These are phyloP conservation scores for Centropus bengalensis DNA, from an alignment of 2,113 vertebrate species.

Conservation along the genomic window DNA sequence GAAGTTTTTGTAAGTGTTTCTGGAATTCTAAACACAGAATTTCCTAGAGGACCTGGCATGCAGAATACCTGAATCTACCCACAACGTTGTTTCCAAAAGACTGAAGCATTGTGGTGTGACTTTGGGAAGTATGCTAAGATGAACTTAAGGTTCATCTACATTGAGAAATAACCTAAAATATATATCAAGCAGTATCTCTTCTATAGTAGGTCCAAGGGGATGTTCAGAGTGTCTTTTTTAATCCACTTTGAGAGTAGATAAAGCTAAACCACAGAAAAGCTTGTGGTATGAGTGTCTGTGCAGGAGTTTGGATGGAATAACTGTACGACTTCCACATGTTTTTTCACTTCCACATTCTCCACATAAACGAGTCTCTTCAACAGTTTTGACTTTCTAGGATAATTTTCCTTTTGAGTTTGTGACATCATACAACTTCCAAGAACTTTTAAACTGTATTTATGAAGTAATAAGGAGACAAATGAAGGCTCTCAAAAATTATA, in stretches of 20 bases:
- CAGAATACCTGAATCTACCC: not conserved
- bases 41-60: not conserved
- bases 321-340: not conserved
- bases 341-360: not conserved
- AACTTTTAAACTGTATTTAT: not conserved
- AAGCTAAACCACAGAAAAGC: not conserved
- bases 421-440: not conserved
- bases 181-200: not conserved
- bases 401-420: not conserved
- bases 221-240: not conserved
- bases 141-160: not conserved
- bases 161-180: not conserved
- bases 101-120: not conserved
- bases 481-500: not conserved
- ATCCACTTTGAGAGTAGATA: not conserved
- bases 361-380: not conserved
- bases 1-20: conserved; percentile 21
- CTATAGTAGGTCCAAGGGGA: not conserved
- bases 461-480: not conserved
- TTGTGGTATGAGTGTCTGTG: not conserved
- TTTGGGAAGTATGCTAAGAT: not conserved
- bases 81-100: not conserved
- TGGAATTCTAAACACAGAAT: not conserved
- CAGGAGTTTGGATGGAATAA: not conserved
- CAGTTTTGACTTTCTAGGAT: not conserved